phyloP scores from a whole-genome alignment of 2,888 invertebrate genomes.

The Apantesis nais region DNA sequence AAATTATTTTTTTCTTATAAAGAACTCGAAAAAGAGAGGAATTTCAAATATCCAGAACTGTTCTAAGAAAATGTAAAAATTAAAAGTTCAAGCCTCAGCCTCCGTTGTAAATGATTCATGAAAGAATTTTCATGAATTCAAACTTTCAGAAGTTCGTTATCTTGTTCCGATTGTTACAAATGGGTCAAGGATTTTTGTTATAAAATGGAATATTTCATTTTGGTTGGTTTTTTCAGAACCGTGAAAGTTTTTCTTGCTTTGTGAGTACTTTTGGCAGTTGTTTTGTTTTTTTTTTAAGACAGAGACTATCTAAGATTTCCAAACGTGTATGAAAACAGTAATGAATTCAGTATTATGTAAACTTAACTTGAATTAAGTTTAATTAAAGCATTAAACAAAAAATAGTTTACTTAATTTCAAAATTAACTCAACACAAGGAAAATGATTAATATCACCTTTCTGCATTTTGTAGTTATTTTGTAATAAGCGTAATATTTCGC shows the following conservation, averaged over 20 bases:
- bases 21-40: slow-evolving; percentile 24
- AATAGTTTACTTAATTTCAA: no score
- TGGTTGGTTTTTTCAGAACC: not conserved
- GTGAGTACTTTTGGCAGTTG: not conserved
- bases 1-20: slow-evolving; percentile 20
- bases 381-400: no score
- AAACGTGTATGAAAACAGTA: not conserved
- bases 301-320: not conserved
- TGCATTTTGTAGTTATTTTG: no score
- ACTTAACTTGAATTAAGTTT: no score
- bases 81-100: slow-evolving; percentile 33
- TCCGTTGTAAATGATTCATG: slow-evolving; percentile 48
- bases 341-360: no score
- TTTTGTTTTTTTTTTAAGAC: slow-evolving; percentile 3
- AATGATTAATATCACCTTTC: no score
- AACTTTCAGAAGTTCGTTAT: slow-evolving; percentile 43
- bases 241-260: not conserved
- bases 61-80: slow-evolving; percentile 35
- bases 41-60: slow-evolving; percentile 31
- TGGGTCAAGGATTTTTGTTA: slow-evolving; percentile 40
- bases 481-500: no score
- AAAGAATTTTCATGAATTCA: slow-evolving; percentile 51
- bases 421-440: no score
- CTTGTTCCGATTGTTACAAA: slow-evolving; percentile 38
- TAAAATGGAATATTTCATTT: slow-evolving; percentile 17